phyloP scores from a whole-genome alignment of 2,113 vertebrate species.

The pig (Sus scrofa) region T2T-Sscrofa CM000822.6:6872001-6872500 shows the following conservation, averaged over 20 bases:
- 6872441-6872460: too few species aligned
- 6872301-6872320: too few species aligned
- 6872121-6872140: not conserved
- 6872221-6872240: not conserved
- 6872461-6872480: too few species aligned
- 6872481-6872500: too few species aligned
- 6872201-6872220: not conserved
- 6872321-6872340: too few species aligned
- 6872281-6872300: too few species aligned
- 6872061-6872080: not conserved
- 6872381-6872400: too few species aligned
- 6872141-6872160: not conserved
- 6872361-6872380: too few species aligned
- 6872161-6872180: not conserved
- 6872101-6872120: not conserved
- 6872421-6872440: too few species aligned
- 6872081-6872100: not conserved
- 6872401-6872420: too few species aligned
- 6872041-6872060: not conserved
- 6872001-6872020: not conserved
- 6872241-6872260: not conserved
- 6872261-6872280: not conserved
- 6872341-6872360: too few species aligned
- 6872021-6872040: not conserved
- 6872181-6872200: not conserved